Evolutionary conservation across 1,140 invertebrate genomes (phyloP), one percentile per base, ranked within the genome.

Genomic region (Drosophila parabipectinata): DNA sequence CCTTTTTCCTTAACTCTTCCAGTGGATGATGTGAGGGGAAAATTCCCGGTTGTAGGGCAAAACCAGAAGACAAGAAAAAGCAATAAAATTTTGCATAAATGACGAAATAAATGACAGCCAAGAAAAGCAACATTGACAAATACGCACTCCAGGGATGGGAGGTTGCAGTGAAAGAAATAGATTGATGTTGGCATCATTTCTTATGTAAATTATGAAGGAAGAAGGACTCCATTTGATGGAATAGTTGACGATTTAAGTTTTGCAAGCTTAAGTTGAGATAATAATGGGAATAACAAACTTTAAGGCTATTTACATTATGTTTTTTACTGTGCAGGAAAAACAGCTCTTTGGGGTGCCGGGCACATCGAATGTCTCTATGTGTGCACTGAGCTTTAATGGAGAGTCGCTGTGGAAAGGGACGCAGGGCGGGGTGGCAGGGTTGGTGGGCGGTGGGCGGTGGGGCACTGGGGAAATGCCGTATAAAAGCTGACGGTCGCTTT

Each of bases 61-160:
- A 61, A 34, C 52, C 9, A 50, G 44, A 77, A 61, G 62, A 80
- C 61, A 72, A 87, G 62, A 50, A 77, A 88, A 82, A 71, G 79
- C 79, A 88, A 88, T 88, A 79, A 73, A 87, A 74, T 88, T 79
- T 88, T 87, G 79, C 83, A 87, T 87, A 87, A 88, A 88, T 87
- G 83, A 87, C 84, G 79, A 88, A 88, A 87, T 83, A 88, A 87
- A 88, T 87, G 83, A 88, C 83, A 88, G 72, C 75, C 58, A 83
- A 79, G 78, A 57, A 88, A 88, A 87, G 71, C 72, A 87, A 79
- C 79, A 78, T 74, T 85, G 82, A 75, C 82, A 87, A 87, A 75
- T 76, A 73, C 73, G 37, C 34, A 51, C 18, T 15, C 28, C 9
- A n/a, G 3, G 51, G 41, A 9, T 53, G 39, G 18, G 34, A 34